A percentile compares a stretch with the other conserved stretches of the same genome.
Conservation (phyloP, 2,888 invertebrate species). For the Idaea dimidiata region DNA sequence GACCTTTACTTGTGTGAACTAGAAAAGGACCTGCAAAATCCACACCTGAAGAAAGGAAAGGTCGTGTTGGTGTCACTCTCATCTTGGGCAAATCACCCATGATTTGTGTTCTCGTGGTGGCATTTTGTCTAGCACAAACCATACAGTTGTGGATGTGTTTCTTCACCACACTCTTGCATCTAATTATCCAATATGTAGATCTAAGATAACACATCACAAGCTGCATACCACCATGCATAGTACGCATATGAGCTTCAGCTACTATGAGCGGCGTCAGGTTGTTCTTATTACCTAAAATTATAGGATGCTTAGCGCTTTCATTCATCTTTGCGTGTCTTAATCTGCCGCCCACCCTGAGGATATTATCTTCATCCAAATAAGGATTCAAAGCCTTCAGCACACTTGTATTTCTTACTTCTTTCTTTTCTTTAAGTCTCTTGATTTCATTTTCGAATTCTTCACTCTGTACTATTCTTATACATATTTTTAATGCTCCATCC, state of each 20-base stretch:
- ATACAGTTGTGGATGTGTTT: slow-evolving; percentile 30
- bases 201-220: slow-evolving; percentile 29
- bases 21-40: too few species aligned
- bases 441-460: too few species aligned
- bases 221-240: slow-evolving; percentile 31
- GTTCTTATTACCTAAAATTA: slow-evolving; percentile 28
- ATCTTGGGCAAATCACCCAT: slow-evolving; percentile 33
- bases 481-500: slow-evolving; percentile 16
- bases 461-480: slow-evolving; percentile 22
- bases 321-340: slow-evolving; percentile 18
- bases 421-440: slow-evolving; percentile 9
- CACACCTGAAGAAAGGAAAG: slow-evolving; percentile 13
- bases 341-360: slow-evolving; percentile 31
- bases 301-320: slow-evolving; percentile 26
- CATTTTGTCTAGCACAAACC: slow-evolving; percentile 26
- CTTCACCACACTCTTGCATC: slow-evolving; percentile 29
- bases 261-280: slow-evolving; percentile 27
- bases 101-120: slow-evolving; percentile 21
- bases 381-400: slow-evolving; percentile 22
- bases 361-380: slow-evolving; percentile 21
- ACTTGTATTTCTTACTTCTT: slow-evolving; percentile 19
- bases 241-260: slow-evolving; percentile 24
- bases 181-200: slow-evolving; percentile 32
- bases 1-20: too few species aligned
- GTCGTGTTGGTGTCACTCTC: slow-evolving; percentile 26